Evolutionary conservation across 2,113 vertebrate genomes (phyloP).

Genomic region (Mystacornis crossleyi): DNA sequence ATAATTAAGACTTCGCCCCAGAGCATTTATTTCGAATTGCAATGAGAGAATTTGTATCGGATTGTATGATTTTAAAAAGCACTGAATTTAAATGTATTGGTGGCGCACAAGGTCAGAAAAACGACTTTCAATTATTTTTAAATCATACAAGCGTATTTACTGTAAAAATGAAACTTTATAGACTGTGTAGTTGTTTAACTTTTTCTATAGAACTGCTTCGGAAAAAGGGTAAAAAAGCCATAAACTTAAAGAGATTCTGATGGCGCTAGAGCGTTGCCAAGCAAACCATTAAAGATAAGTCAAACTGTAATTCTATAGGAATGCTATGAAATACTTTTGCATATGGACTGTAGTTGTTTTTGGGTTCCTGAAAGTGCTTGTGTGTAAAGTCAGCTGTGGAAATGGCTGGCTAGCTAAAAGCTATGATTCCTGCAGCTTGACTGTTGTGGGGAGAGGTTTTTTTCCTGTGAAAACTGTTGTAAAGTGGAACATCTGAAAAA

Average conservation of each 20-base stretch:
- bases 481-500: conserved; percentile 73
- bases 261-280: neutral
- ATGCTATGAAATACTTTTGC: conserved; percentile 1
- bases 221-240: neutral
- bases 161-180: conserved; percentile 1
- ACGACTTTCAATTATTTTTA: neutral
- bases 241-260: conserved; percentile 45
- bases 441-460: neutral
- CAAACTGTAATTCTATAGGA: neutral
- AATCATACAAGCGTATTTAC: neutral
- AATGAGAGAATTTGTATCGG: neutral
- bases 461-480: conserved; percentile 62
- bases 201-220: neutral
- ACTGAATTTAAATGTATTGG: neutral
- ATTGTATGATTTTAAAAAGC: neutral
- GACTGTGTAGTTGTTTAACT: neutral
- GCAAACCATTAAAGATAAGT: conserved; percentile 23
- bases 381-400: conserved; percentile 35
- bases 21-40: neutral
- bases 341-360: neutral
- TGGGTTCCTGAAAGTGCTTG: neutral
- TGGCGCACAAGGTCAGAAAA: neutral
- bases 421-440: neutral
- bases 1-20: neutral
- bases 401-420: conserved; percentile 10